phyloP scores from a whole-genome alignment of 1,140 invertebrate genomes.

The Penaeus vannamei region DNA sequence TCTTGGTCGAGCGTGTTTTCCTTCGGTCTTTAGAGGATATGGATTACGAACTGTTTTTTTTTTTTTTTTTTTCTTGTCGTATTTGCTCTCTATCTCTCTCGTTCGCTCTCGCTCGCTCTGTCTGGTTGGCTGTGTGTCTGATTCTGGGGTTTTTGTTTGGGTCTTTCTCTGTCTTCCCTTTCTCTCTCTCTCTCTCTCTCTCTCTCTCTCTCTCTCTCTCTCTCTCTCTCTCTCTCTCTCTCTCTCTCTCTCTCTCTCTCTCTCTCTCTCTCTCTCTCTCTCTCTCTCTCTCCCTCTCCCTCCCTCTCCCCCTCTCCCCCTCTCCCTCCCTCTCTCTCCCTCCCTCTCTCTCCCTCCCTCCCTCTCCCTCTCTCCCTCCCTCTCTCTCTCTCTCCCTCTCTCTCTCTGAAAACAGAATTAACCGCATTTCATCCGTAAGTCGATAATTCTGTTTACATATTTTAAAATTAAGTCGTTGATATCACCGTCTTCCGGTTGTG shows the following conservation, averaged over 20 bases:
- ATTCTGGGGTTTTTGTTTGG: neutral
- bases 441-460: too few relatives aligned
- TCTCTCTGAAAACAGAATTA: neutral
- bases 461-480: too few relatives aligned
- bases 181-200: too few relatives aligned
- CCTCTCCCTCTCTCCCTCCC: neutral
- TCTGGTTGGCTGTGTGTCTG: neutral
- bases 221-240: slow-evolving; percentile 36
- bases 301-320: slow-evolving; percentile 5
- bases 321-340: slow-evolving; percentile 17
- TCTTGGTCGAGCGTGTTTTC: neutral
- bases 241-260: slow-evolving; percentile 30
- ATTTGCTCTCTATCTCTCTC: neutral
- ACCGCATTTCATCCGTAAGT: too few relatives aligned
- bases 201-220: neutral
- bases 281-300: neutral
- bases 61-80: neutral
- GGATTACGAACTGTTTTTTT: too few relatives aligned
- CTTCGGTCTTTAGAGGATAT: neutral
- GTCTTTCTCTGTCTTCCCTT: neutral
- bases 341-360: slow-evolving; percentile 17
- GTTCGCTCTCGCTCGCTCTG: neutral
- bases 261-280: slow-evolving; percentile 32
- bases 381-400: slow-evolving; percentile 22
- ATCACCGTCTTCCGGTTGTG: too few relatives aligned